Conservation (phyloP, 2,797 vertebrate species). For the Sciurus vulgaris region DNA sequence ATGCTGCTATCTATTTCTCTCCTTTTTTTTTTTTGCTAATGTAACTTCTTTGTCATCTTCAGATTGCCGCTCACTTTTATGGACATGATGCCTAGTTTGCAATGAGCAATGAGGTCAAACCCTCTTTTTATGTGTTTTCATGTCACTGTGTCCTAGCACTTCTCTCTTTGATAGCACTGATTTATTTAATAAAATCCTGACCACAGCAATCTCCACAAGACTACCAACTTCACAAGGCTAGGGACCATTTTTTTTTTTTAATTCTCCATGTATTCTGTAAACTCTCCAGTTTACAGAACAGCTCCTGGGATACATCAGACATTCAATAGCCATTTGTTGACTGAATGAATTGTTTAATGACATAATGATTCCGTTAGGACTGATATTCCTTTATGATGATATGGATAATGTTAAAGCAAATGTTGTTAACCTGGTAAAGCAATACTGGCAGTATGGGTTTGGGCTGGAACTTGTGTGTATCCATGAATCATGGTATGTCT, state of each 20-base stretch:
- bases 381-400: background rate
- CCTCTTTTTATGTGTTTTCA: background rate
- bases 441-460: too few species aligned
- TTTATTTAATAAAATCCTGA: background rate
- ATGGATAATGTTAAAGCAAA: background rate
- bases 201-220: background rate
- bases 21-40: background rate
- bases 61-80: background rate
- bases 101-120: background rate
- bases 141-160: background rate
- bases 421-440: background rate
- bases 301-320: background rate
- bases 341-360: background rate
- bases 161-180: background rate
- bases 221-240: background rate
- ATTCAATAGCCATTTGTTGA: background rate
- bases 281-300: background rate
- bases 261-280: too few species aligned
- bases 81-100: background rate
- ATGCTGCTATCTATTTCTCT: background rate
- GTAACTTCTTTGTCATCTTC: background rate
- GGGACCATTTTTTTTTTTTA: background rate
- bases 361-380: background rate
- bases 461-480: background rate
- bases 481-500: background rate